A percentile compares a stretch with the other conserved stretches of the same genome.
Conservation (phyloP, 2,888 invertebrate genomes). For the Drosophila merina region DNA sequence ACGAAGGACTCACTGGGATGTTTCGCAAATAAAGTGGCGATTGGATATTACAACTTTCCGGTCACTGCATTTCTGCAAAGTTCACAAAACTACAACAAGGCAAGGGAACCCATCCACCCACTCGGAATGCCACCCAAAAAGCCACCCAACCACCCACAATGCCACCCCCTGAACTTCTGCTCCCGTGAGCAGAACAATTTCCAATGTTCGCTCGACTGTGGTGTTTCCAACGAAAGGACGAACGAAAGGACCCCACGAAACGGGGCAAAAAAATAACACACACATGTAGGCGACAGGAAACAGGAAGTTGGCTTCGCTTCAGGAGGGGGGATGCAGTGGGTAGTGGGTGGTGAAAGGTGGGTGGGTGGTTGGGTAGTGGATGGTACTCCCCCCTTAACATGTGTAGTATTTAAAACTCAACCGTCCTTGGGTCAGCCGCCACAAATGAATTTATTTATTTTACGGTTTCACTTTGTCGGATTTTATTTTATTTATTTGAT, state of each 20-base stretch:
- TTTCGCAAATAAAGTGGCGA: conserved; percentile 73
- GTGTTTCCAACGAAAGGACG: conserved; percentile 55
- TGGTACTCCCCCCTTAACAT: conserved; percentile 9
- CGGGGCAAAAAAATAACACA: background rate
- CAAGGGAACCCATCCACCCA: background rate
- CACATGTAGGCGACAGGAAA: conserved; percentile 39
- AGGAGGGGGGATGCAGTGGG: background rate
- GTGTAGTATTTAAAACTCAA: conserved; percentile 69
- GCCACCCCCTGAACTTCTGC: conserved; percentile 55
- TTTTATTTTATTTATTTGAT: background rate
- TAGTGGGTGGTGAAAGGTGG: background rate
- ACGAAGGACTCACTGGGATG: background rate
- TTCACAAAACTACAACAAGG: conserved; percentile 62
- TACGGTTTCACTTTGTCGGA: conserved; percentile 39
- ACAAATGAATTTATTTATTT: conserved; percentile 76
- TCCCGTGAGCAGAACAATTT: conserved; percentile 76
- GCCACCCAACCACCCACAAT: conserved; percentile 41
- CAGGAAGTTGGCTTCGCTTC: conserved; percentile 64
- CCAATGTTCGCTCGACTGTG: conserved; percentile 75
- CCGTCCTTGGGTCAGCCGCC: conserved; percentile 66
- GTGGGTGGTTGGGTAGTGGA: too few species aligned
- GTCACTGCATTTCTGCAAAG: conserved; percentile 78
- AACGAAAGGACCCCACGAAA: conserved; percentile 36
- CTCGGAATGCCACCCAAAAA: background rate
- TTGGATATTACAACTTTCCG: conserved; percentile 79